These are phyloP conservation scores for Psilopogon haemacephalus DNA, from an alignment of 2,113 vertebrate species.

Conservation along the genomic window DNA sequence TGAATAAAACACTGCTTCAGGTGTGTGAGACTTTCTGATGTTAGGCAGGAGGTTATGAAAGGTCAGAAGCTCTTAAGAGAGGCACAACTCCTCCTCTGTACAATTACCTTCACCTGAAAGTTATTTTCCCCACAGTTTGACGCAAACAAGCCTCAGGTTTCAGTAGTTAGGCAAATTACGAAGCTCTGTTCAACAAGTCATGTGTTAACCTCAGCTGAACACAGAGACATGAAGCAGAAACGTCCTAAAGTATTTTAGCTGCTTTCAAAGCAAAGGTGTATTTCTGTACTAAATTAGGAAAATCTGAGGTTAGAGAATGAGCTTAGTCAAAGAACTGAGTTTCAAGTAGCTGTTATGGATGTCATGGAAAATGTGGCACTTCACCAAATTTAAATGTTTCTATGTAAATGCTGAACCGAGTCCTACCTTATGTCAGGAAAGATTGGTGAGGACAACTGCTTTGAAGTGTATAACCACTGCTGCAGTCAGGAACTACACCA, in stretches of 20 bases:
- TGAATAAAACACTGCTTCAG: background rate
- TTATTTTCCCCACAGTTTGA: background rate
- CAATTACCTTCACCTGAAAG: background rate
- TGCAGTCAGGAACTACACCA: background rate
- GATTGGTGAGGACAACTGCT: background rate
- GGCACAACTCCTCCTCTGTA: fast-evolving
- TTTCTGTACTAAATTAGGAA: background rate
- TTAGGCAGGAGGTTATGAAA: fast-evolving
- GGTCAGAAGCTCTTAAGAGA: background rate
- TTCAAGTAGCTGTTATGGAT: background rate
- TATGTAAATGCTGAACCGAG: background rate
- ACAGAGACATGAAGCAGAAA: background rate
- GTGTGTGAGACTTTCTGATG: background rate
- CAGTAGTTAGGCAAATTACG: background rate
- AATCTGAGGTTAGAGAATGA: background rate
- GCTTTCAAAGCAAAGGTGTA: background rate
- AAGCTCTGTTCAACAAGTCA: background rate
- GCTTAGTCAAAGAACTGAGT: background rate
- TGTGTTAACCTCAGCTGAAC: background rate
- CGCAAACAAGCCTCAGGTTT: background rate
- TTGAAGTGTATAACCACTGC: background rate
- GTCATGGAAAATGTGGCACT: background rate
- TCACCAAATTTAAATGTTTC: background rate
- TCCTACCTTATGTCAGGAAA: fast-evolving
- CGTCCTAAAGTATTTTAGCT: background rate